Conservation (phyloP, 2,113 vertebrate species). For the Pelusios castaneus region DNA sequence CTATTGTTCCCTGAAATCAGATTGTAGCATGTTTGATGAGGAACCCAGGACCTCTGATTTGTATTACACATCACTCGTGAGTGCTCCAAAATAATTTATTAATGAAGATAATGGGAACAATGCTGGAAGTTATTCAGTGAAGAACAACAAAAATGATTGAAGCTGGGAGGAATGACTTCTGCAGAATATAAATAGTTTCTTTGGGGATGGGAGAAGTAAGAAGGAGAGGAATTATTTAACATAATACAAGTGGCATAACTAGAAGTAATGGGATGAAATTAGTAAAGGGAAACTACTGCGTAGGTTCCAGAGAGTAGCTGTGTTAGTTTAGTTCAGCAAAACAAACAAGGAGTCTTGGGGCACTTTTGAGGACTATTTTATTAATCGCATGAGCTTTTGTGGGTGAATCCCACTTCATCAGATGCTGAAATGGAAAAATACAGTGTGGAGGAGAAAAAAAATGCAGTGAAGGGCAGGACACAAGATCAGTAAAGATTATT, state of each 20-base stretch:
- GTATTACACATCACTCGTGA: not conserved
- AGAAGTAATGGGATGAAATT: not conserved
- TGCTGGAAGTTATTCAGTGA: not conserved
- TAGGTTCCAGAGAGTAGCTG: too few species aligned
- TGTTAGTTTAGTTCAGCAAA: too few species aligned
- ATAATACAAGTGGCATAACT: not conserved
- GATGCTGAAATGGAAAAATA: too few species aligned
- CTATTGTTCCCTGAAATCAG: not conserved
- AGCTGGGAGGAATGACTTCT: not conserved
- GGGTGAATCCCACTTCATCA: too few species aligned
- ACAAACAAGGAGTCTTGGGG: too few species aligned
- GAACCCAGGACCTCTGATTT: not conserved
- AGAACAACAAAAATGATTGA: not conserved
- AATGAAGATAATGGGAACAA: rapidly evolving
- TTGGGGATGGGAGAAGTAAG: not conserved
- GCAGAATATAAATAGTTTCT: not conserved
- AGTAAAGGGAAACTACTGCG: not conserved
- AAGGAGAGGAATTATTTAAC: not conserved
- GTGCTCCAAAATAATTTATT: not conserved
- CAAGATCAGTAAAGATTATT: too few species aligned
- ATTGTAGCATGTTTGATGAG: not conserved
- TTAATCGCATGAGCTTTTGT: too few species aligned
- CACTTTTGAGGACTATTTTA: too few species aligned
- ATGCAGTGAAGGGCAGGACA: too few species aligned
- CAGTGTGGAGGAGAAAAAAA: too few species aligned